Base-by-base conservation (phyloP, 2,113 vertebrate genomes). In the Myrmecophaga tridactyla region DNA sequence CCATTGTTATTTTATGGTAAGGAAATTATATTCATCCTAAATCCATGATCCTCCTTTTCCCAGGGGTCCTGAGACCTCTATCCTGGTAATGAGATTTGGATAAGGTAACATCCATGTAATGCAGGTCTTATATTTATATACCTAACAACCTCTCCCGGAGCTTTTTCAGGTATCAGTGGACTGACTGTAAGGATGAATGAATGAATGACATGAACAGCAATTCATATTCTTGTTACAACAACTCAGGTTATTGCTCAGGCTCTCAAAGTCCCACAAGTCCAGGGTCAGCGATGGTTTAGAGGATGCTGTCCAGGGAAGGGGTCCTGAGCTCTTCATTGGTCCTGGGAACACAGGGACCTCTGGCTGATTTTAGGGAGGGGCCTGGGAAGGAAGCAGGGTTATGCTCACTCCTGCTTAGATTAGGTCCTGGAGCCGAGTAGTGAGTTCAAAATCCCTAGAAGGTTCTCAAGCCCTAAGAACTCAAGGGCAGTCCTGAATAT, bases 361-460 rank as follows among this genome's bases (percentile, higher is more conserved):
- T 76, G 60, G 12, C 75, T 69, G 58, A 75, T n/a, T 15, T 58
- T 43, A 75, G 25, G 11, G 1, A 85, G n/a, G n/a, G n/a, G n/a
- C n/a, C n/a, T n/a, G n/a, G n/a, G n/a, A n/a, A n/a, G n/a, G 51
- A 63, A 13, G 34, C n/a, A 81, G 13, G 21, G 18, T 76, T 51
- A 29, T 3, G 6, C 10, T 67, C 62, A 72, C 3, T 21, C 27
- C 41, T 89, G 27, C 18, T 18, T 41, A 70, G 10, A 46, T 91
- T 62, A 51, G 65, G 17, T 29, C 48, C 23, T 60, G 25, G 10
- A 39, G 63, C 13, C 53, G 36, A 51, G 0, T 25, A 62, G n/a
- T 58, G 92, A 92, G 11, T 48, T 94, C 56, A 41, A 92, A 69
- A 63, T 92, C 53, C 91, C 75, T 25, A 82, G 46, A 85, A 88